These are phyloP conservation scores for Cacatua alba DNA, from an alignment of 2,113 vertebrate genomes.

Conservation along the genomic window DNA sequence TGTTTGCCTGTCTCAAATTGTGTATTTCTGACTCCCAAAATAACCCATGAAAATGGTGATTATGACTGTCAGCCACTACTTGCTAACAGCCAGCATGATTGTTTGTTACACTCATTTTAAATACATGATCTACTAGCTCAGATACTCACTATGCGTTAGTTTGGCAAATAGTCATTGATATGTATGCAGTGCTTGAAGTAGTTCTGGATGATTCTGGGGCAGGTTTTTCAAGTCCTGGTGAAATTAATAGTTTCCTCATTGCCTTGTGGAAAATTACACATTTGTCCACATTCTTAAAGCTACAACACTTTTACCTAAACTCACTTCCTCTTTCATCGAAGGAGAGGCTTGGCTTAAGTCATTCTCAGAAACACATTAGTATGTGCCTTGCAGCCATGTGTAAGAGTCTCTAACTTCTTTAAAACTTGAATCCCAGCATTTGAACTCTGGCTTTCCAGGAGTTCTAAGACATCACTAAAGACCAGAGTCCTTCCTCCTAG, in stretches of 20 bases:
- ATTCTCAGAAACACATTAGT: neutral
- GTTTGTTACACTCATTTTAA: neutral
- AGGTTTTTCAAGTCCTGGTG: neutral
- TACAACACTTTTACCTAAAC: neutral
- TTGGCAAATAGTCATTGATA: neutral
- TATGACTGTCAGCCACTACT: neutral
- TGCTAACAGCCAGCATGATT: neutral
- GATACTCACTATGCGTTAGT: neutral
- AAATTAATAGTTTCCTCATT: neutral
- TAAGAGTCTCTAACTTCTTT: neutral
- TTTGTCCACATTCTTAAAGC: neutral
- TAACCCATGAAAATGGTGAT: neutral
- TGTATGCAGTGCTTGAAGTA: neutral
- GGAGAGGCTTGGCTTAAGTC: neutral
- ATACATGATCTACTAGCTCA: neutral
- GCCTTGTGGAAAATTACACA: neutral
- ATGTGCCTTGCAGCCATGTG: neutral
- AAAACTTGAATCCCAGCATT: neutral
- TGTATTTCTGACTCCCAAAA: neutral
- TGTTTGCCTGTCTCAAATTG: neutral
- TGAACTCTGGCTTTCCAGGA: neutral
- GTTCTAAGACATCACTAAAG: neutral
- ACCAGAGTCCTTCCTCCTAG: neutral
- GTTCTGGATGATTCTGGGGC: neutral
- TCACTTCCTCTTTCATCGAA: neutral